These are phyloP conservation scores for Paramormyrops hopkinsi DNA, from an alignment of 2,797 vertebrate species.

Conservation along the genomic window DNA sequence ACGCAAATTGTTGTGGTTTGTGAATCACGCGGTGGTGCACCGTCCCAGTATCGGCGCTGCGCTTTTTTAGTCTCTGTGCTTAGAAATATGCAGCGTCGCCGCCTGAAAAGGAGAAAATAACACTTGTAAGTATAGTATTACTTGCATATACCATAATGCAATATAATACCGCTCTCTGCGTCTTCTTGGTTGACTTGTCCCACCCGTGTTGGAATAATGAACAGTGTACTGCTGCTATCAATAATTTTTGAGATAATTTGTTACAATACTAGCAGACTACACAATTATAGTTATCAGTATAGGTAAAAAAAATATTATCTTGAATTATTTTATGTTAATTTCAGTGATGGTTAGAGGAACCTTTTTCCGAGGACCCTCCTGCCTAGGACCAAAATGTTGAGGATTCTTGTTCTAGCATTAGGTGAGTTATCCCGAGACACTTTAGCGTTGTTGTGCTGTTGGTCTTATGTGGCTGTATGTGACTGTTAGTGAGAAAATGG, in stretches of 20 bases:
- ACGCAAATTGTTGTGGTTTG: conserved; percentile 5
- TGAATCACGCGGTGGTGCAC: background rate
- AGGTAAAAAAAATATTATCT: background rate
- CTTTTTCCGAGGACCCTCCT: background rate
- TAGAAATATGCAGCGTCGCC: background rate
- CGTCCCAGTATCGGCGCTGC: background rate
- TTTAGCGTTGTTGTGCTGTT: background rate
- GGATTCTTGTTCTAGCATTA: background rate
- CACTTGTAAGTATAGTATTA: background rate
- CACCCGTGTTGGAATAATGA: background rate
- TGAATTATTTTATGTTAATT: background rate
- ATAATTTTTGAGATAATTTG: background rate
- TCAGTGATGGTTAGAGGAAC: background rate
- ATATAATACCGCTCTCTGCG: background rate
- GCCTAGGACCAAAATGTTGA: background rate
- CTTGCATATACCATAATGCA: background rate
- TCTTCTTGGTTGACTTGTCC: background rate
- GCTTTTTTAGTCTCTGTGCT: background rate
- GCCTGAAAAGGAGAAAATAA: background rate
- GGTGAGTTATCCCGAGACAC: background rate
- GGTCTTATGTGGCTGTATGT: background rate
- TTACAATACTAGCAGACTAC: background rate
- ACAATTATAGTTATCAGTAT: background rate
- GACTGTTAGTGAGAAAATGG: background rate
- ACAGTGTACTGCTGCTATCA: background rate